Evolutionary conservation across 1,140 invertebrate genomes (phyloP), one percentile per base, ranked within the genome.

Genomic region (Microplitis mediator): DNA sequence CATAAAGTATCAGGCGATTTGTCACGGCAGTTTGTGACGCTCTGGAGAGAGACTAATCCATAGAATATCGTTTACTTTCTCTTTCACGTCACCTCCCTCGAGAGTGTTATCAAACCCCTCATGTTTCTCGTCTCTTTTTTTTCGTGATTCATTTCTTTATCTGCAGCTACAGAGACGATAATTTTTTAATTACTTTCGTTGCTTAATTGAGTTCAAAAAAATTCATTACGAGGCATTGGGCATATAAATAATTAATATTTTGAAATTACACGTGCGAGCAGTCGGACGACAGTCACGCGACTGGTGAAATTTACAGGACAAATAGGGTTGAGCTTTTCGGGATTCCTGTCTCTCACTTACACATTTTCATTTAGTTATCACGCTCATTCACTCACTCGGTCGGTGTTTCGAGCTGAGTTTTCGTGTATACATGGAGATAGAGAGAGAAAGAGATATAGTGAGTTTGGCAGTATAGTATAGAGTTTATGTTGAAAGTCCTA

Each of bases 271-370:
- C 76, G 80, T 84, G 82, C 77, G 76, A 77, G 80, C 80, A 77
- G 80, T 78, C 73, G 80, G 79, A 81, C 84, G 76, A 77, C 80
- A 77, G 84, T 77, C 82, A 81, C 82, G 83, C 82, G 82, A 86
- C 83, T 85, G 82, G 80, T 78, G 77, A 73, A 70, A 78, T 84
- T 73, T 73, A 73, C 56, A 72, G 68, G 56, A 45, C 39, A 45
- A 45, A 45, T 45, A 45, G 68, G 71, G 62, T 72, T 71, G 77
- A 78, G 76, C 77, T 79, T 78, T 80, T 70, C 23, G 73, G 79
- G 77, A 79, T 82, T 84, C 79, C 77, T 67, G 78, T 75, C 73
- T 72, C 60, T 69, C 45, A 14, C 56, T 31, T 58, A 23, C 13
- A 14, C 52, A 54, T 6, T 54, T 54, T 14, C 6, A 50, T 50